These are phyloP conservation scores for Tupaia chinensis DNA, from an alignment of 2,113 vertebrate genomes.

Conservation along the genomic window DNA sequence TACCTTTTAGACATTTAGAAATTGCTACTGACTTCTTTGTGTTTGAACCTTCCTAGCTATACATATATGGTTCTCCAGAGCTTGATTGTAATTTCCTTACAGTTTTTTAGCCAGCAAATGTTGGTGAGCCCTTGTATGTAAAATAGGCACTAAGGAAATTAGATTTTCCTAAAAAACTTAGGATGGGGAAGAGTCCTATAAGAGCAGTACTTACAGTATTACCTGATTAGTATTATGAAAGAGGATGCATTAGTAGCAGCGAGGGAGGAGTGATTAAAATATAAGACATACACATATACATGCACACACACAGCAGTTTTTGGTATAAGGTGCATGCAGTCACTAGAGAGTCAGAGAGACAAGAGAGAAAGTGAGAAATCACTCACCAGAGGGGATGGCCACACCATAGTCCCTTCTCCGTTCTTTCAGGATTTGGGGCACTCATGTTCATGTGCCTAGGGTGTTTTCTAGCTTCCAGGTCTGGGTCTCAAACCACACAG, in stretches of 20 bases:
- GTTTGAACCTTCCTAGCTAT: not conserved
- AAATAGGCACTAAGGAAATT: not conserved
- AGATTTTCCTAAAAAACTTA: conserved; percentile 39
- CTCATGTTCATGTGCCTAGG: no score
- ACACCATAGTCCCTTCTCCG: no score
- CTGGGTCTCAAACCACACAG: no score
- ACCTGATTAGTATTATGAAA: conserved; percentile 17
- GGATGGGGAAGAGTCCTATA: not conserved
- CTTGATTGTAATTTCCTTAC: conserved; percentile 22
- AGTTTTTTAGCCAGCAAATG: conserved; percentile 26
- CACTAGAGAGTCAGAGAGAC: no score
- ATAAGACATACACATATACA: no score
- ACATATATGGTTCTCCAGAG: not conserved
- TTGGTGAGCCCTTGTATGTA: not conserved
- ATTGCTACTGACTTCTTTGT: conserved; percentile 16
- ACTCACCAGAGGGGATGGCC: no score
- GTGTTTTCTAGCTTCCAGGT: no score
- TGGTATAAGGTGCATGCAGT: no score
- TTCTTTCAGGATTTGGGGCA: no score
- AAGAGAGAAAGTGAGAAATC: no score
- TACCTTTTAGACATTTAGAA: conserved; percentile 27
- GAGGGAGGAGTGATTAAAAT: not conserved
- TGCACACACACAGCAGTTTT: no score
- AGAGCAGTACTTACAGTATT: not conserved
- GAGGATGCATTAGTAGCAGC: not conserved